Conservation (phyloP, 2,113 vertebrate species). For the Rhabdornis inornatus region DNA sequence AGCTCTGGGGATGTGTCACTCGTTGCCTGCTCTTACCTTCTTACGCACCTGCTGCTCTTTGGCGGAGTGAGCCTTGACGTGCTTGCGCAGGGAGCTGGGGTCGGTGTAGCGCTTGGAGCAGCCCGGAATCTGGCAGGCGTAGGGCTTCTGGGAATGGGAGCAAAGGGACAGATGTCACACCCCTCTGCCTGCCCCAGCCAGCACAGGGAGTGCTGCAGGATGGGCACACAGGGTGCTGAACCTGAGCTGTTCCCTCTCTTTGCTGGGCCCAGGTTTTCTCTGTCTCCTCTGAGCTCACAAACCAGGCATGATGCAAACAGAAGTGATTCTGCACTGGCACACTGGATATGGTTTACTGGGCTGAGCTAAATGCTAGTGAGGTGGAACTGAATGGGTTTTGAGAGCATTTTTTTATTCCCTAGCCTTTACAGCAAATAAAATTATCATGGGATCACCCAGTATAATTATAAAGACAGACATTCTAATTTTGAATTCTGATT, state of each 20-base stretch:
- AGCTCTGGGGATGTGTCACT: neutral
- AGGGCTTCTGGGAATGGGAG: slow-evolving; percentile 84
- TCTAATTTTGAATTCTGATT: neutral
- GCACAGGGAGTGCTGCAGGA: neutral
- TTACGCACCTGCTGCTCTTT: slow-evolving; percentile 96
- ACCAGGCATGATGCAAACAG: neutral
- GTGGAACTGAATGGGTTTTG: neutral
- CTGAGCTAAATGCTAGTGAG: neutral
- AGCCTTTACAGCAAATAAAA: neutral
- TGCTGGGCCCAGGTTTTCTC: neutral
- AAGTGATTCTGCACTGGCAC: neutral
- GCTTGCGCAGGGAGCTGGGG: slow-evolving; percentile 97
- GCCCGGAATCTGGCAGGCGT: slow-evolving; percentile 96
- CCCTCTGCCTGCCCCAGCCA: neutral
- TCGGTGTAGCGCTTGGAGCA: slow-evolving; percentile 98
- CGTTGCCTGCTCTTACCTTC: slow-evolving; percentile 83
- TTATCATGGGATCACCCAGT: neutral
- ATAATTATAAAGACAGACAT: neutral
- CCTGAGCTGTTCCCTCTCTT: neutral
- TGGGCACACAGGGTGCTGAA: neutral
- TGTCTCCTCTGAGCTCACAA: neutral
- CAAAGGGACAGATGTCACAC: neutral
- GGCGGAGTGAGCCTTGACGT: slow-evolving; percentile 96
- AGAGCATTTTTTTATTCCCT: neutral
- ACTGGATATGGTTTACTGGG: neutral